phyloP scores from a whole-genome alignment of 2,797 vertebrate genomes.

The Scomberomorus guttatus region DNA sequence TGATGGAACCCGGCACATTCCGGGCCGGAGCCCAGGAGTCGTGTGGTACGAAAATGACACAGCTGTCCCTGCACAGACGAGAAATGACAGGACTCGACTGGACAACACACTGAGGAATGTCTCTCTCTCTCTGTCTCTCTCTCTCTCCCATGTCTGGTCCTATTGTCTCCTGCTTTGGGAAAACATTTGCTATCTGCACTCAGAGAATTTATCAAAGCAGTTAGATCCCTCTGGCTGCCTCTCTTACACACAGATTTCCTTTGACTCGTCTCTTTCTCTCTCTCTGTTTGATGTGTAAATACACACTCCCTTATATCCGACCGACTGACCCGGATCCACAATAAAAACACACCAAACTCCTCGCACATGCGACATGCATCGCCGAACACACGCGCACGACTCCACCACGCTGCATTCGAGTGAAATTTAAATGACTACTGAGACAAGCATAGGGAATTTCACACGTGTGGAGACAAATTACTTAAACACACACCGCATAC shows the following conservation, averaged over 20 bases:
- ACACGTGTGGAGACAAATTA: slow-evolving; percentile 30
- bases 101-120: slow-evolving; percentile 69
- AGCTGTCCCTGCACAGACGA: slow-evolving; percentile 66
- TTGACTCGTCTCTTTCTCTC: slow-evolving; percentile 23
- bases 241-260: slow-evolving; percentile 45
- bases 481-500: slow-evolving; percentile 30
- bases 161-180: slow-evolving; percentile 60
- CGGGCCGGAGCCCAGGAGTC: slow-evolving; percentile 59
- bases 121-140: slow-evolving; percentile 2
- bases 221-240: slow-evolving; percentile 44
- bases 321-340: slow-evolving; percentile 57
- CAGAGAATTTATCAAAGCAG: slow-evolving; percentile 57
- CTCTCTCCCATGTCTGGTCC: slow-evolving; percentile 44
- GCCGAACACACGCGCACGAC: slow-evolving; percentile 24
- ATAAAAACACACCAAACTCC: slow-evolving; percentile 39
- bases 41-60: slow-evolving; percentile 77
- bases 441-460: slow-evolving; percentile 51
- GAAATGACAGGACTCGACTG: slow-evolving; percentile 68
- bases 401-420: neutral
- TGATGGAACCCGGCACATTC: slow-evolving; percentile 58
- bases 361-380: slow-evolving; percentile 38
- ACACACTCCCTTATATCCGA: slow-evolving; percentile 42
- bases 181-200: slow-evolving; percentile 60
- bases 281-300: slow-evolving; percentile 72
- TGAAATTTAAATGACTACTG: slow-evolving; percentile 17